These are phyloP conservation scores for Helicorthomorpha holstii DNA, from an alignment of 1,140 invertebrate genomes.

Conservation along the genomic window DNA sequence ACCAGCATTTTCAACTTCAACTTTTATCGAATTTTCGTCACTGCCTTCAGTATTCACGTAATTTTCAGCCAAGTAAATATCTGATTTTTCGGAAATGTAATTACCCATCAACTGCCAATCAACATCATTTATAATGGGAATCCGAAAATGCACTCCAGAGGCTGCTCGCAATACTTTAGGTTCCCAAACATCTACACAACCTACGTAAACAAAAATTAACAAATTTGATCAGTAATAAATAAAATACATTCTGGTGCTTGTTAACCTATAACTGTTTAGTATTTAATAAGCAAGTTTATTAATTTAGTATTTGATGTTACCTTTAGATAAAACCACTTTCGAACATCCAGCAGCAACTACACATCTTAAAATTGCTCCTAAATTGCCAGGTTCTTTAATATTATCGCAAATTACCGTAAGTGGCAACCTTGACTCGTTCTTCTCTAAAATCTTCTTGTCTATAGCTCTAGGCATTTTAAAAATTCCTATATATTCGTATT, in stretches of 20 bases:
- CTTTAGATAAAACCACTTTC: conserved; percentile 58
- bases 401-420: conserved; percentile 77
- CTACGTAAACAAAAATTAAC: conserved; percentile 25
- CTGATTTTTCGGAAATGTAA: conserved; percentile 31
- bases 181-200: conserved; percentile 77
- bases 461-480: conserved; percentile 45
- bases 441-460: no score
- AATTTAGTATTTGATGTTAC: no score
- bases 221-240: no score
- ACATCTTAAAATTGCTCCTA: conserved; percentile 64
- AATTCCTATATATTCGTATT: conserved; percentile 42
- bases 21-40: neutral
- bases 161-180: conserved; percentile 65
- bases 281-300: conserved; percentile 1
- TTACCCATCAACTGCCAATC: conserved; percentile 43
- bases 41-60: conserved; percentile 24
- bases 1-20: neutral
- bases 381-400: conserved; percentile 70
- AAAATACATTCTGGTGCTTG: no score
- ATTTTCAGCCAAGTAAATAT: conserved; percentile 43
- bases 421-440: conserved; percentile 39
- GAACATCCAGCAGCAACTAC: conserved; percentile 60
- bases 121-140: conserved; percentile 43
- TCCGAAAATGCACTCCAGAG: conserved; percentile 62
- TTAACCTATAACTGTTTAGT: neutral